Evolutionary conservation across 2,888 invertebrate genomes (phyloP).

Genomic region (Gastrophysa polygoni): DNA sequence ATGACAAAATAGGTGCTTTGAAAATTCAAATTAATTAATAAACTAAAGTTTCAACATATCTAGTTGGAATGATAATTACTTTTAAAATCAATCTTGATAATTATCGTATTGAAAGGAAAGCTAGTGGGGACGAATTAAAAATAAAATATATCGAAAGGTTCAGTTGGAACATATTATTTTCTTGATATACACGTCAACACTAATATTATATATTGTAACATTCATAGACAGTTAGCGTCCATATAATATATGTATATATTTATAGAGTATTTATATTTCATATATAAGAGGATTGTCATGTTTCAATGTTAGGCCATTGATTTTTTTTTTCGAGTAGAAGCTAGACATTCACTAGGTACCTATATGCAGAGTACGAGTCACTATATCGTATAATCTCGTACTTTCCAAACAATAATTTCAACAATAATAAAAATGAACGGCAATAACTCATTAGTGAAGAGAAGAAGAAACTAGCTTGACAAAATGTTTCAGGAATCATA

Average conservation of each 20-base stretch:
- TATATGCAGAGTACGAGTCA: conserved; percentile 12
- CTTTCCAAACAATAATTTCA: neutral
- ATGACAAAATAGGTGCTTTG: too few species aligned
- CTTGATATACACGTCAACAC: conserved; percentile 47
- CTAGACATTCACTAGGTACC: conserved; percentile 46
- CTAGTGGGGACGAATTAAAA: too few species aligned
- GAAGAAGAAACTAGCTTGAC: too few species aligned
- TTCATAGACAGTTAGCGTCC: conserved; percentile 43
- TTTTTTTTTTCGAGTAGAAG: conserved; percentile 48
- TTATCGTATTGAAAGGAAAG: too few species aligned
- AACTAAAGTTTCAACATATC: too few species aligned
- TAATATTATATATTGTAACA: conserved; percentile 44
- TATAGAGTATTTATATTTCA: conserved; percentile 28
- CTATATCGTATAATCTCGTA: conserved; percentile 15
- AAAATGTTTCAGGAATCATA: too few species aligned
- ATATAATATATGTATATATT: conserved; percentile 36
- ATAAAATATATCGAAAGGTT: too few species aligned
- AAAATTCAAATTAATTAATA: too few species aligned
- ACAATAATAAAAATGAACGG: too few species aligned
- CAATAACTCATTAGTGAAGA: too few species aligned
- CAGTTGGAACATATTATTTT: neutral
- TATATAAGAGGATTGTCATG: conserved; percentile 56
- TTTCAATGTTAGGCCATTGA: conserved; percentile 59
- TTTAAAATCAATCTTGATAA: too few species aligned
- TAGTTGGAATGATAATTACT: too few species aligned